phyloP scores from a whole-genome alignment of 30 jellyfish, hydroid and myxozoan species.

The Nemopilema nomurai region DNA sequence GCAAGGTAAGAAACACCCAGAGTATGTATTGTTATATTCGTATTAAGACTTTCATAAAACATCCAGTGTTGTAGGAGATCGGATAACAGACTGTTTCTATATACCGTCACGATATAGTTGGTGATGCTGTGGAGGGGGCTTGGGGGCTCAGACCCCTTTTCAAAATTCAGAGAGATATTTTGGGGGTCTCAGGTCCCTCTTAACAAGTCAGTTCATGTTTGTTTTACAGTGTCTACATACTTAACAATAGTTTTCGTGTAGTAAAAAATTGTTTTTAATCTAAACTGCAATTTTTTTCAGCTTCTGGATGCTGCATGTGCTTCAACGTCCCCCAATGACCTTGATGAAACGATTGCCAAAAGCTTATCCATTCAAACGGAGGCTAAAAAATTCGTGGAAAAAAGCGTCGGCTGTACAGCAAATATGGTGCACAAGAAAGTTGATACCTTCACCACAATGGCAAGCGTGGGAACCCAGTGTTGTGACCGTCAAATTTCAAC shows the following conservation, averaged over 20 bases:
- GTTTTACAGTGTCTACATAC: not conserved
- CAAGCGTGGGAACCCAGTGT: constrained; percentile 18
- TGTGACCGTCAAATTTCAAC: not conserved
- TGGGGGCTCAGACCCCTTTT: too few relatives aligned
- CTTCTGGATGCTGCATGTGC: constrained; percentile 32
- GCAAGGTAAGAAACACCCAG: constrained; percentile 7
- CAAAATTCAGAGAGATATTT: too few relatives aligned
- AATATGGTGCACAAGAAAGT: not conserved
- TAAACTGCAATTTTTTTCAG: not conserved
- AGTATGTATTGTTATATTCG: not conserved
- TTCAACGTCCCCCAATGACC: not conserved
- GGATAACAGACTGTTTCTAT: too few relatives aligned
- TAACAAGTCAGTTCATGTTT: too few relatives aligned
- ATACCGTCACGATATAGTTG: too few relatives aligned
- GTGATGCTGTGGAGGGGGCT: too few relatives aligned
- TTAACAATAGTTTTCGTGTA: not conserved
- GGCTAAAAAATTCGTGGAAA: not conserved
- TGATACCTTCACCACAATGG: not conserved
- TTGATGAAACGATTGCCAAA: constrained; percentile 24
- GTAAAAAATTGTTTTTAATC: not conserved
- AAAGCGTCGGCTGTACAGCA: constrained; percentile 2
- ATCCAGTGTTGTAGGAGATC: too few relatives aligned
- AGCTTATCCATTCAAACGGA: constrained; percentile 34
- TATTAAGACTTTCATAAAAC: too few relatives aligned
- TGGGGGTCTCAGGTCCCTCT: too few relatives aligned